Conservation (phyloP, 2,797 vertebrate species). For the Darevskia mixta region DNA sequence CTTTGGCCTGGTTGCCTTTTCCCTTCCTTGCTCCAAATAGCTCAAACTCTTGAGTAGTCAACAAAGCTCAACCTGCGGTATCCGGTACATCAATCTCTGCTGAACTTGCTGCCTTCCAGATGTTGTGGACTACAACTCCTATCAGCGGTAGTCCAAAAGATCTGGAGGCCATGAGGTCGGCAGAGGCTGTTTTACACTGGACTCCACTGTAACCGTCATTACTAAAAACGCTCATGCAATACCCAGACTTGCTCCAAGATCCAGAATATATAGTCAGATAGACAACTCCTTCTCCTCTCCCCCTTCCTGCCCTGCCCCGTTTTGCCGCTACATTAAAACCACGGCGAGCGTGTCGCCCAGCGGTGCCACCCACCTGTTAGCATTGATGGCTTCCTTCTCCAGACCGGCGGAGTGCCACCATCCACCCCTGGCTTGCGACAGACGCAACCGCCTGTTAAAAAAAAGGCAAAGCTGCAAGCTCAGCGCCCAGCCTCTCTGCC, state of each 20-base stretch:
- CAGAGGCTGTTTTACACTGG: background rate
- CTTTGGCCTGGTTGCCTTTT: background rate
- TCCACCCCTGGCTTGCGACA: constrained; percentile 52
- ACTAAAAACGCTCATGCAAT: background rate
- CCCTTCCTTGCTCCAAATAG: background rate
- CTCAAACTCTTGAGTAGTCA: background rate
- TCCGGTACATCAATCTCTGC: background rate
- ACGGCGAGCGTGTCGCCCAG: constrained; percentile 24
- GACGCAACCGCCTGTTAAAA: constrained; percentile 69
- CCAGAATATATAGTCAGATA: background rate
- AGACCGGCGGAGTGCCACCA: constrained; percentile 44
- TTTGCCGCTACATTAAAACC: constrained; percentile 24
- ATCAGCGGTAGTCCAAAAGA: background rate
- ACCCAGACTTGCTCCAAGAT: background rate
- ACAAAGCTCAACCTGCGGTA: background rate
- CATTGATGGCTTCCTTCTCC: constrained; percentile 53
- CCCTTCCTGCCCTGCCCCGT: background rate
- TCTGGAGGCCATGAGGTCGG: background rate
- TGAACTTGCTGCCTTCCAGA: background rate
- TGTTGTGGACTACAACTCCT: background rate
- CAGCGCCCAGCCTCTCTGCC: constrained; percentile 66
- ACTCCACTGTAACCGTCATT: background rate
- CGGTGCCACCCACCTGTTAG: constrained; percentile 70
- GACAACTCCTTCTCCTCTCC: background rate
- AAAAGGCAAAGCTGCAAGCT: constrained; percentile 74